Conservation (phyloP, 2,113 vertebrate species). For the Bungarus multicinctus region DNA sequence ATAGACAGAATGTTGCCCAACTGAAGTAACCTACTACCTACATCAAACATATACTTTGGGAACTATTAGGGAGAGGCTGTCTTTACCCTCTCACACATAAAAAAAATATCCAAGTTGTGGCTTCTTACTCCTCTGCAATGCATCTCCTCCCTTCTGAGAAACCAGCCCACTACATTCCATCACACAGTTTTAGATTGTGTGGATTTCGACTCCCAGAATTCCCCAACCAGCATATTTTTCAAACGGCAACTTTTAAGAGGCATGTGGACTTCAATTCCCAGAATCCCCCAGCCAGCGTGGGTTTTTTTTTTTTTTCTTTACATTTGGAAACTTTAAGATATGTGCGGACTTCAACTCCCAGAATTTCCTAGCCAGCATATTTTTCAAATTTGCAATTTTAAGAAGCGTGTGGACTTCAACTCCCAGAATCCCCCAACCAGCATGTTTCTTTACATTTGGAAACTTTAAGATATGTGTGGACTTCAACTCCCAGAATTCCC, state of each 20-base stretch:
- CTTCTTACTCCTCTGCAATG: not conserved
- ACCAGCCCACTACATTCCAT: not conserved
- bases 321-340: not conserved
- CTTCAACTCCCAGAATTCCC: too few species aligned
- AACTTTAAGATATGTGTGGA: too few species aligned
- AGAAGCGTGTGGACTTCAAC: too few species aligned
- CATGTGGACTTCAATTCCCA: not conserved
- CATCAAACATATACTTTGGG: not conserved
- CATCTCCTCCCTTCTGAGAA: not conserved
- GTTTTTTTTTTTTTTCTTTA: too few species aligned
- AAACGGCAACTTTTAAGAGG: not conserved
- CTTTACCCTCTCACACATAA: not conserved
- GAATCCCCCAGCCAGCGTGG: not conserved
- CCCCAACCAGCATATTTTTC: not conserved
- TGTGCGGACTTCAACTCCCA: not conserved
- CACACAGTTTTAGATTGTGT: not conserved
- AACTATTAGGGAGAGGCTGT: not conserved
- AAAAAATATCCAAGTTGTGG: not conserved
- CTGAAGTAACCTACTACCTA: not conserved
- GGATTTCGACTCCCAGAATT: not conserved
- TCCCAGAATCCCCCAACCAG: too few species aligned
- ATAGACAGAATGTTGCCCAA: not conserved
- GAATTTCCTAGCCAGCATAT: not conserved
- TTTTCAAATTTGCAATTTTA: too few species aligned
- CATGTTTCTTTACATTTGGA: rapidly evolving